A percentile compares a stretch with the other conserved stretches of the same genome.
Conservation (phyloP, 2,888 invertebrate species). For the Elmis aenea region DNA sequence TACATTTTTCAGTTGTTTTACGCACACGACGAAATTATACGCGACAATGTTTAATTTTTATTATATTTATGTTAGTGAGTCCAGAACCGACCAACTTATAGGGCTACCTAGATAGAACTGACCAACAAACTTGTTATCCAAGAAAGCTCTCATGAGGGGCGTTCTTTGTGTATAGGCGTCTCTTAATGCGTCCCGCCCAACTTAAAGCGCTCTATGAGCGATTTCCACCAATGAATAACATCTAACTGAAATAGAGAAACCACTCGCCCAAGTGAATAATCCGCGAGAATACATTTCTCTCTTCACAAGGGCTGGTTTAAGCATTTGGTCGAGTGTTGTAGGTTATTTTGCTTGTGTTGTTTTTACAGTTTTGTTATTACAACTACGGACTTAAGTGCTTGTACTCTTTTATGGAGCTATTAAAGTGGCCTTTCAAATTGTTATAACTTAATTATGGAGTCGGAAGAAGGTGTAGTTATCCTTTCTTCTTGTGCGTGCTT, state of each 20-base stretch:
- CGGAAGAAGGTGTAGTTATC: conserved; percentile 21
- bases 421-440: conserved; percentile 43
- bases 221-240: conserved; percentile 21
- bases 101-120: conserved; percentile 26
- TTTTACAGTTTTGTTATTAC: conserved; percentile 42
- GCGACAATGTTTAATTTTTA: conserved; percentile 1
- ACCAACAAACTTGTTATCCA: conserved; percentile 20
- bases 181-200: conserved; percentile 2
- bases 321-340: no score
- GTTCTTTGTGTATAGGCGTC: conserved; percentile 9
- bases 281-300: conserved; percentile 11
- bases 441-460: conserved; percentile 42
- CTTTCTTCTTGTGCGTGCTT: conserved; percentile 8
- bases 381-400: conserved; percentile 43
- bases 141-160: conserved; percentile 4
- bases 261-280: conserved; percentile 21
- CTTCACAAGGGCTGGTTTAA: no score
- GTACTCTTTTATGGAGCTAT: conserved; percentile 45
- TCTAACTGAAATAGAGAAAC: conserved; percentile 24
- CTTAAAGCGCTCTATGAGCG: conserved; percentile 13
- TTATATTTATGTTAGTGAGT: neutral
- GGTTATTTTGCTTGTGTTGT: conserved; percentile 36
- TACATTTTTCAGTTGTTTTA: conserved; percentile 10
- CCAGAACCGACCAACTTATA: conserved; percentile 18
- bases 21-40: conserved; percentile 3